These are phyloP conservation scores for Thera obeliscata DNA, from an alignment of 2,888 invertebrate species.

Conservation along the genomic window DNA sequence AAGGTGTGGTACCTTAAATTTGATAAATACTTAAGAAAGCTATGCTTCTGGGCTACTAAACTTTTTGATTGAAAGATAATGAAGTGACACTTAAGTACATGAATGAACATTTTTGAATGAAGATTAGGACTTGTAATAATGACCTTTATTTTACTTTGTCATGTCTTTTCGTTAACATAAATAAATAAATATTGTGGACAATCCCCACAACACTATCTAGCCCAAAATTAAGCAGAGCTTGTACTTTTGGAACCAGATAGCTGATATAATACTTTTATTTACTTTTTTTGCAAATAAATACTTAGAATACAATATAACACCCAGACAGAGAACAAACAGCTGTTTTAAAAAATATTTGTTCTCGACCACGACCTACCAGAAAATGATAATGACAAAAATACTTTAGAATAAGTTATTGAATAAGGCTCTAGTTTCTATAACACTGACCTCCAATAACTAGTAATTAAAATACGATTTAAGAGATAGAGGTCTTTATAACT, in stretches of 20 bases:
- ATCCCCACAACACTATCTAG: no score
- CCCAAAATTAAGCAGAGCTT: no score
- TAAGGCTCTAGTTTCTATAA: neutral
- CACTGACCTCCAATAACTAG: neutral
- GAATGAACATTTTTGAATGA: slow-evolving; percentile 28
- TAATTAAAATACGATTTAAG: no score
- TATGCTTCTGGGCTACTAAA: slow-evolving; percentile 50
- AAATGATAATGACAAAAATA: neutral
- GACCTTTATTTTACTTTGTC: slow-evolving; percentile 64
- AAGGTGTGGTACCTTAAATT: slow-evolving; percentile 53
- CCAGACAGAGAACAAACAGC: no score
- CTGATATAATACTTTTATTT: no score
- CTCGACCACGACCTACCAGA: neutral
- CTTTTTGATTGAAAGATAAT: slow-evolving; percentile 42
- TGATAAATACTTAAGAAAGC: slow-evolving; percentile 66
- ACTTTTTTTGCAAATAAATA: no score
- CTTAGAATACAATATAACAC: neutral
- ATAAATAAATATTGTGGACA: neutral
- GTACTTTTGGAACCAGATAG: no score
- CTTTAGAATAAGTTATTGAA: neutral
- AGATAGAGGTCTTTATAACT: slow-evolving; percentile 16
- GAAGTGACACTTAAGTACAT: slow-evolving; percentile 50
- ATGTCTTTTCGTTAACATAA: neutral
- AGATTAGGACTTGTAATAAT: slow-evolving; percentile 61
- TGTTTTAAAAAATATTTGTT: no score